Percentiles rank a stretch among this genome's conserved stretches.
Evolutionary conservation across 2,888 invertebrate genomes (phyloP).

Genomic region (Eulithis prunata): DNA sequence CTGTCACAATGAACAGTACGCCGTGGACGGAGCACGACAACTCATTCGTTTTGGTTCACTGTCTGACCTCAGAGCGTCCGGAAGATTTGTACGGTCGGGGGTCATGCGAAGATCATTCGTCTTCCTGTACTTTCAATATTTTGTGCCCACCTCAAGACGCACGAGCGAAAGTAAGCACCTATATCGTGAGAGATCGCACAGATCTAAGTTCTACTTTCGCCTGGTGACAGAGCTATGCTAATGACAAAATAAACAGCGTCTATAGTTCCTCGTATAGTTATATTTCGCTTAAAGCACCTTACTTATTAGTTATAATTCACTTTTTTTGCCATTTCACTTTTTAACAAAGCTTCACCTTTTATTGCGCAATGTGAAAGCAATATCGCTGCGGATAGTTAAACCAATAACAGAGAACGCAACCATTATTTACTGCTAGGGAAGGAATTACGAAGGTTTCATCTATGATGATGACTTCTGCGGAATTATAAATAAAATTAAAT

Average conservation of each 20-base stretch:
- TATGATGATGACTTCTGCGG: background rate
- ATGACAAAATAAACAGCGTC: conserved; percentile 31
- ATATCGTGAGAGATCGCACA: conserved; percentile 40
- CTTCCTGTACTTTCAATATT: conserved; percentile 43
- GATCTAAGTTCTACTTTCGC: conserved; percentile 38
- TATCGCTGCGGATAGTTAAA: conserved; percentile 24
- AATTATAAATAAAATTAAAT: conserved; percentile 12
- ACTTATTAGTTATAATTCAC: background rate
- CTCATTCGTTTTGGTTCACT: conserved; percentile 20
- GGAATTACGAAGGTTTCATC: conserved; percentile 16
- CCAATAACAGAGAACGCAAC: conserved; percentile 29
- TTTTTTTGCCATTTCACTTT: conserved; percentile 9
- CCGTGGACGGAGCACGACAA: conserved; percentile 10
- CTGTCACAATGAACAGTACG: conserved; percentile 28
- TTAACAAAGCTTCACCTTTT: conserved; percentile 14
- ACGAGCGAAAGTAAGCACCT: conserved; percentile 36
- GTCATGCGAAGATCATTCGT: conserved; percentile 38
- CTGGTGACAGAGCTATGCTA: conserved; percentile 27
- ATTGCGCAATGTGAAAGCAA: conserved; percentile 26
- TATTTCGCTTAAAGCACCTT: conserved; percentile 5
- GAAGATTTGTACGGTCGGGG: conserved; percentile 25
- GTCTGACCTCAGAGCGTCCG: conserved; percentile 27
- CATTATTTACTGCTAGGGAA: conserved; percentile 23
- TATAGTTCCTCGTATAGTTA: conserved; percentile 1
- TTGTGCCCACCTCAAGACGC: conserved; percentile 12